Percentiles rank a stretch among this genome's conserved stretches.
Evolutionary conservation across 2,888 invertebrate genomes (phyloP).

Genomic region (Leptothorax acervorum): DNA sequence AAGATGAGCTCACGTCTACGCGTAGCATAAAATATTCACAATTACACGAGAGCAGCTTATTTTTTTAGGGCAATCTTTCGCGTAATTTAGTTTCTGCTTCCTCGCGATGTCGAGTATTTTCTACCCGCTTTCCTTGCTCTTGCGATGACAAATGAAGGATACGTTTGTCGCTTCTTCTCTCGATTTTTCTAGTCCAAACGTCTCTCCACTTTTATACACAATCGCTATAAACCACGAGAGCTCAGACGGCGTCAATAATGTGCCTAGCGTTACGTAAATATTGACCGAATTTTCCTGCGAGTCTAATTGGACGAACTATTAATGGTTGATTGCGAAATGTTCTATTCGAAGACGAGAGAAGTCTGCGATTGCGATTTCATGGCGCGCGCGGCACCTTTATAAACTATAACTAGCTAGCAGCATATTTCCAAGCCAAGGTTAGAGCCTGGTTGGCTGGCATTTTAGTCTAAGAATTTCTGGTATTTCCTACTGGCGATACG

Average conservation of each 20-base stretch:
- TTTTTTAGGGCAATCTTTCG: background rate
- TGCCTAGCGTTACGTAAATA: background rate
- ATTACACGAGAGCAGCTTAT: slow-evolving; percentile 22
- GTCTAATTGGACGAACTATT: slow-evolving; percentile 27
- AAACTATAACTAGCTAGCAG: slow-evolving; percentile 16
- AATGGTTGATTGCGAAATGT: slow-evolving; percentile 37
- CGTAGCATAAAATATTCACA: slow-evolving; percentile 26
- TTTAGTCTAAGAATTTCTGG: slow-evolving; percentile 46
- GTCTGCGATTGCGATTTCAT: slow-evolving; percentile 32
- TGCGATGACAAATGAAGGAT: background rate
- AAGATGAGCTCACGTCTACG: background rate
- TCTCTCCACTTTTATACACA: background rate
- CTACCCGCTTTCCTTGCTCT: too few species aligned
- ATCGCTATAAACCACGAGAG: background rate
- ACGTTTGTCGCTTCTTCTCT: background rate
- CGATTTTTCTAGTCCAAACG: background rate
- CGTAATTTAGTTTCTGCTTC: background rate
- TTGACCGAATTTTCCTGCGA: background rate
- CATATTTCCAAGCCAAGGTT: slow-evolving; percentile 53
- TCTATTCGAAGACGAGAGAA: slow-evolving; percentile 37
- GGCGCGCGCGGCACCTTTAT: background rate
- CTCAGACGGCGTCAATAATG: background rate
- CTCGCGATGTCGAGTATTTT: background rate
- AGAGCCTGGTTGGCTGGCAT: slow-evolving; percentile 31
- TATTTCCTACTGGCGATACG: slow-evolving; percentile 42